Base-by-base conservation (phyloP, 2,113 vertebrate species). In the Petaurus breviceps region DNA sequence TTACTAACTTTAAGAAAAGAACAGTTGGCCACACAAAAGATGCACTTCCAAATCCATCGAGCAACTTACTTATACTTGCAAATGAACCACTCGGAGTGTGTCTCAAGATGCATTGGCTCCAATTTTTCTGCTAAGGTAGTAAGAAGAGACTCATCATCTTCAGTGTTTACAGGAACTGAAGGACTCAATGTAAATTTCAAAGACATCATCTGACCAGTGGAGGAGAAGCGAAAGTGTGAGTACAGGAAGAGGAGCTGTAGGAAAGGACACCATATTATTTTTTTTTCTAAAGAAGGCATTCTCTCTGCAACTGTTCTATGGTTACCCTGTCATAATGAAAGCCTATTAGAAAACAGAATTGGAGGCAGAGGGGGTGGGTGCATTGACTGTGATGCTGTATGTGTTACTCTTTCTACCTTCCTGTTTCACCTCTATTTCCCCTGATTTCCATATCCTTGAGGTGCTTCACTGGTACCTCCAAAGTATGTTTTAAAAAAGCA, bases 101-200 rank as follows among this genome's bases (percentile, higher is more conserved):
- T 97, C 96, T 95, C 91, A 96, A 97, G 95, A 98, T 97, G 95
- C 96, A 98, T 98, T 97, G 97, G 96, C 97, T 98, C 98, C 98
- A 98, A 97, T 98, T 98, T 97, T 97, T 97, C 51, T 90, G 89
- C 95, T 97, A 98, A 98, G 89, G 93, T 98, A 98, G 91, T 0
- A 61, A 92, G 94, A 94, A 94, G 92, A 97, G 98, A 97, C 94
- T 97, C 97, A 98, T 91, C 25, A 96, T 96, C 95, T 53, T 68
- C 92, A 96, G 95, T 96, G 91, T 97, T 96, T 77, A 46, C 97
- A 96, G 97, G 95, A 89, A 97, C 84, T 91, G 96, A 98, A 95
- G 96, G n/a, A 97, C 97, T 97, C 90, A 96, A 97, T 97, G 97
- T 93, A 97, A 93, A 96, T 97, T 98, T 97, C 95, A 98, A 98